Evolutionary conservation across 2,888 invertebrate genomes (phyloP), one percentile per base, ranked within the genome.

Genomic region (Andrena trimmerana): DNA sequence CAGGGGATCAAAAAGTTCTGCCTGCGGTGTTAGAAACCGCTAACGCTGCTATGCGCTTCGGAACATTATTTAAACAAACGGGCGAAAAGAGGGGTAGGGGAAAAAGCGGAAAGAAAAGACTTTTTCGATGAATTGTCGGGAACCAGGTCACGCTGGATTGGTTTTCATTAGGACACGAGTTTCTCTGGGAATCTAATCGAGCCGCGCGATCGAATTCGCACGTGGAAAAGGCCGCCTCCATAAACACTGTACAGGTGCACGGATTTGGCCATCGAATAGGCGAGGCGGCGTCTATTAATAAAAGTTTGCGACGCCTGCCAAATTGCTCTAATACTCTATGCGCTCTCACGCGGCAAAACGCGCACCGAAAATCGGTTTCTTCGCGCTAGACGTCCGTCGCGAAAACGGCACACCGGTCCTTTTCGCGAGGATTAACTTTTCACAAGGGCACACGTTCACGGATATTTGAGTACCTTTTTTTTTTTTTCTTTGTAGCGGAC

Each of bases 211-310:
- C 33, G 33, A 36, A 42, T 62, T 7, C 50, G 31, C 10, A 50
- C 59, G 48, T 68, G 31, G 27, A 68, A 81, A 76, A 52, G 10
- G 42, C 42, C 31, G 73, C 62, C 54, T 83, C 68, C 75, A 60
- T 70, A 81, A 84, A 78, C 83, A 75, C 67, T 52, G 70, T 77
- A 77, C 78, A 85, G 85, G 81, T 86, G 81, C 67, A 76, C 80
- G 62, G 65, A 71, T 80, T 86, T 62, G 78, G 72, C 81, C 71
- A 83, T 84, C 72, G 67, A 79, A 89, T 86, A 87, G 71, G 66
- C 76, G 84, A 82, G 67, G 74, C 81, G 62, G 72, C 59, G 71
- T 86, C 89, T 88, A 85, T 89, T 90, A 86, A 89, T 89, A 90
- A 83, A 78, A 74, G 74, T 75, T 78, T 42, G 67, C 57, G 69